These are phyloP conservation scores for Listronotus bonariensis DNA, from an alignment of 1,140 invertebrate species.

Conservation along the genomic window DNA sequence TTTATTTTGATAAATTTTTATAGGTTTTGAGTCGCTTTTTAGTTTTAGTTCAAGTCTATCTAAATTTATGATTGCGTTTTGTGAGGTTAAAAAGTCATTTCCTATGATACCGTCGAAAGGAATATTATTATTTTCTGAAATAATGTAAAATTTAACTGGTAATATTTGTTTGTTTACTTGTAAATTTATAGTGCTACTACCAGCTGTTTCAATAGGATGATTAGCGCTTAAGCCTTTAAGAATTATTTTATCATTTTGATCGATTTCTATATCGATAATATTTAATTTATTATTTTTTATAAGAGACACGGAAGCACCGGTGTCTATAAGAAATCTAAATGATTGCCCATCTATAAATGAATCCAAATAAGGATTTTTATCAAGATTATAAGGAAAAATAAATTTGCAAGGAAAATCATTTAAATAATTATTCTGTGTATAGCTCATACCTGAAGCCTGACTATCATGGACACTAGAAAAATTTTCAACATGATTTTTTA, in stretches of 20 bases:
- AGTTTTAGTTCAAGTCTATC: conserved; percentile 7
- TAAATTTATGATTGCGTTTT: conserved; percentile 23
- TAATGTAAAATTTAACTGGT: conserved; percentile 32
- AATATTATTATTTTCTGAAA: conserved; percentile 21
- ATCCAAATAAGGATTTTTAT: too few species aligned
- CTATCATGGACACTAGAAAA: too few species aligned
- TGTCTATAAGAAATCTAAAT: conserved; percentile 36
- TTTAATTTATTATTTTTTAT: conserved; percentile 29
- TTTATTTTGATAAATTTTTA: background rate
- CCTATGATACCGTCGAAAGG: conserved; percentile 36
- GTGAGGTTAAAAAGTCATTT: conserved; percentile 26
- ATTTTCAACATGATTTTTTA: too few species aligned
- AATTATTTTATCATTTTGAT: conserved; percentile 9
- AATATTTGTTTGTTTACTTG: conserved; percentile 16
- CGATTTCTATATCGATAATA: conserved; percentile 6
- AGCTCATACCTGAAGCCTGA: too few species aligned
- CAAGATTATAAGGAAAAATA: too few species aligned
- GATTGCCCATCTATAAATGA: background rate
- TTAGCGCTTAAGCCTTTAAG: conserved; percentile 29
- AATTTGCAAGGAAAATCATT: too few species aligned
- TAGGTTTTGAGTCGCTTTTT: conserved; percentile 5
- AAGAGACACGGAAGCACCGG: conserved; percentile 28
- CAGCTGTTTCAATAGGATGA: conserved; percentile 1
- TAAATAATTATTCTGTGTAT: too few species aligned
- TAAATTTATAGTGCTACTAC: background rate